Percentiles rank a stretch among this genome's conserved stretches.
Conservation (phyloP, 2,113 vertebrate species). For the Fregetta grallaria region DNA sequence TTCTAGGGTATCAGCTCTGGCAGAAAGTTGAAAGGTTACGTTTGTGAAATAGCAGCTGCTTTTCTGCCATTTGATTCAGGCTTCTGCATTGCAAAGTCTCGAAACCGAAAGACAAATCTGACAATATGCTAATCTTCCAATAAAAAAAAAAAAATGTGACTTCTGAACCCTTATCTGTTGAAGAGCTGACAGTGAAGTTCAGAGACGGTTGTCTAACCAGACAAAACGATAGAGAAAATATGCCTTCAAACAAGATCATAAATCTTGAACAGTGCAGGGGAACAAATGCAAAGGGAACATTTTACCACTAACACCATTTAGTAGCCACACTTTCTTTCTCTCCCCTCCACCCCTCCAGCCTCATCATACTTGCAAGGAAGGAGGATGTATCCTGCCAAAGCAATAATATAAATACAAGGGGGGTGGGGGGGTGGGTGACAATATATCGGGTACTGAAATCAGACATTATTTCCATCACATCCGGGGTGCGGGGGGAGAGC, state of each 20-base stretch:
- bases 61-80: constrained; percentile 64
- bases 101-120: constrained; percentile 76
- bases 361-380: constrained; percentile 49
- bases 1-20: constrained; percentile 56
- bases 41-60: constrained; percentile 64
- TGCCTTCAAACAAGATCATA: constrained; percentile 76
- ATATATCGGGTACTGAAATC: constrained; percentile 34
- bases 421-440: not conserved
- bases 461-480: constrained; percentile 50
- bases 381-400: constrained; percentile 51
- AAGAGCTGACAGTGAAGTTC: constrained; percentile 78
- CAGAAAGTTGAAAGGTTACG: constrained; percentile 75
- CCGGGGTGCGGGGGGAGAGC: not conserved
- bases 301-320: constrained; percentile 61
- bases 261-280: constrained; percentile 67
- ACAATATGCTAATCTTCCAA: constrained; percentile 77
- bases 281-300: constrained; percentile 59
- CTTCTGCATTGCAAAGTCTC: constrained; percentile 69
- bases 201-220: constrained; percentile 76
- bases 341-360: constrained; percentile 13
- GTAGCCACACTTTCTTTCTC: constrained; percentile 48
- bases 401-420: constrained; percentile 35
- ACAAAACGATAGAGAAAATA: constrained; percentile 79
- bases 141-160: constrained; percentile 60
- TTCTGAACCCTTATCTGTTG: constrained; percentile 75